Evolutionary conservation across 1,140 invertebrate genomes (phyloP), one percentile per base, ranked within the genome.

Genomic region (Drosophila sproati): DNA sequence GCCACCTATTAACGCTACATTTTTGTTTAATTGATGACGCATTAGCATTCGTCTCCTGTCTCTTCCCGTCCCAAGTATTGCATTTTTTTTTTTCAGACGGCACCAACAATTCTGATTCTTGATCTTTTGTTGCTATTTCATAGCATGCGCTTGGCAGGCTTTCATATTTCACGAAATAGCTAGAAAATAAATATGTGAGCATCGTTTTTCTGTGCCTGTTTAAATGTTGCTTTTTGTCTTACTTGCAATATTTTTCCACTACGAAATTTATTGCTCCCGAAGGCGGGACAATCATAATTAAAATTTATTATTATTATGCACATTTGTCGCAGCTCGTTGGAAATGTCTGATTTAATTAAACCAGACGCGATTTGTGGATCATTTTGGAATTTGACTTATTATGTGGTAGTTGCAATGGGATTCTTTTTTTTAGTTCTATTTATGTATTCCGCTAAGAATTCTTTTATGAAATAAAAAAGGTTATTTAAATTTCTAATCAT

Each of bases 21-120:
- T 88, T 88, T 88, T 80, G 63, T 80, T 89, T 88, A 88, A 88
- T 88, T 88, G 83, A 78, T 88, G 83, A 88, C 85, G 85, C 85
- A 88, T 78, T 79, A 67, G 56, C 28, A 20, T 47, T 37, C 39
- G 43, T 39, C 54, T 47, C 20, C 50, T 62, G 3, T 20, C 29
- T 12, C 8, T n/a, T 50, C 56, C 35, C 60, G 12, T 31, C 8
- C 28, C 51, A 35, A 34, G 41, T 50, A 66, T 34, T 80, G 78
- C 75, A 71, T 66, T 76, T 83, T 71, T 76, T 83, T 71, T 88
- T 88, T 88, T 88, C 85, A 88, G 85, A 88, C 85, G 85, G 85
- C 85, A 88, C 85, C 85, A 88, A 88, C 68, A 89, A 88, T 87
- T 87, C 68, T 7, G 43, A 37, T 51, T 50, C 56, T 73, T 73